A percentile compares a stretch with the other conserved stretches of the same genome.
phyloP scores from a whole-genome alignment of 2,113 vertebrate genomes.

The Todiramphus saurophagus region DNA sequence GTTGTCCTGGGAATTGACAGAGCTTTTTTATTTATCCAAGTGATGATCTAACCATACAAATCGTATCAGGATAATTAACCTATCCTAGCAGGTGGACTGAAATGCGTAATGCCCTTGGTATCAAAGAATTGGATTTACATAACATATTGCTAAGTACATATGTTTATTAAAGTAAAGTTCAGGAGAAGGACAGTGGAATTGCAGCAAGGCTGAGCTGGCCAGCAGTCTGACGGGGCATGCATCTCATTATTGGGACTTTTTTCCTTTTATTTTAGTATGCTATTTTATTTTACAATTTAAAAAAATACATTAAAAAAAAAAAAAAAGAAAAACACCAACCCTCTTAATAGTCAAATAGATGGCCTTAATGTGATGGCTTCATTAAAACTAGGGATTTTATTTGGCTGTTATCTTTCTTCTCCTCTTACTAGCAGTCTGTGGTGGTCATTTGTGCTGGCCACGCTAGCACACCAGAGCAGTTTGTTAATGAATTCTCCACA shows the following conservation, averaged over 20 bases:
- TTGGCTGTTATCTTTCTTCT: not conserved
- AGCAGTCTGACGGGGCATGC: too few relatives aligned
- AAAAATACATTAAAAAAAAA: not conserved
- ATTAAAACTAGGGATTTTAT: constrained; percentile 21
- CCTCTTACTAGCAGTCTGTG: not conserved
- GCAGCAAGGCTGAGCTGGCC: not conserved
- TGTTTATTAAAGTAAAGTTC: not conserved
- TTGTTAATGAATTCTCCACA: constrained; percentile 81
- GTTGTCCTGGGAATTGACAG: not conserved
- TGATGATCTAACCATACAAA: not conserved
- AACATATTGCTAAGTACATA: not conserved
- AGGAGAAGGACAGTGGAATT: not conserved
- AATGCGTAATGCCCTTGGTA: not conserved
- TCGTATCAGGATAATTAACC: constrained; percentile 2
- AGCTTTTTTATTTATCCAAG: not conserved
- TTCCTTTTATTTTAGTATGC: not conserved
- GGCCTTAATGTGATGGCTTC: not conserved
- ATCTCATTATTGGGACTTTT: not conserved
- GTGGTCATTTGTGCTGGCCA: constrained; percentile 67
- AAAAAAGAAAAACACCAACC: not conserved
- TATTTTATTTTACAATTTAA: not conserved
- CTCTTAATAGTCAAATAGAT: not conserved
- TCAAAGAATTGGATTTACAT: not conserved
- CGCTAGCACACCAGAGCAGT: constrained; percentile 70
- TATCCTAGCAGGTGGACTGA: not conserved